These are phyloP conservation scores for Brachyptera risi DNA, from an alignment of 2,888 invertebrate species.

Conservation along the genomic window DNA sequence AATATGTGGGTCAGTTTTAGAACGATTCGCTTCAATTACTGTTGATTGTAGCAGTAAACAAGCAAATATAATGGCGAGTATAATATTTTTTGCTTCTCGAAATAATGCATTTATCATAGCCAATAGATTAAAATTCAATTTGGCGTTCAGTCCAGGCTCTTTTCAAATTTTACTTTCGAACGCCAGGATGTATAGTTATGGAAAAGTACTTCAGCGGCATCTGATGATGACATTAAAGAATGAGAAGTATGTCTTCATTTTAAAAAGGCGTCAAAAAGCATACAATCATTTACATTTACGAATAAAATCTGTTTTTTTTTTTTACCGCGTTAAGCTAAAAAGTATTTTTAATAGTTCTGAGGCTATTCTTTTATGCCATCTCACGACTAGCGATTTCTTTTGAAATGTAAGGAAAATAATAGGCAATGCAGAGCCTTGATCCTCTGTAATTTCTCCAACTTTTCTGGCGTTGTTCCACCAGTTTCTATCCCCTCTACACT, in stretches of 20 bases:
- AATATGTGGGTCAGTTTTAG: no score
- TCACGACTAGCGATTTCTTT: slow-evolving; percentile 12
- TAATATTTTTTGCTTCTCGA: no score
- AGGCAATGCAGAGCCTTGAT: slow-evolving; percentile 21
- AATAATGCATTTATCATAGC: no score
- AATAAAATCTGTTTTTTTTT: slow-evolving; percentile 12
- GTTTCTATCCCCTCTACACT: background rate
- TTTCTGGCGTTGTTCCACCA: slow-evolving; percentile 24
- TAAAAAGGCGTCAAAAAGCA: background rate
- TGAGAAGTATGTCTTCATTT: background rate
- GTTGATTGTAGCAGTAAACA: no score
- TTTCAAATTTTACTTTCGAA: no score
- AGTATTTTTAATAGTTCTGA: background rate
- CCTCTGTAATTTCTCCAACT: slow-evolving; percentile 24
- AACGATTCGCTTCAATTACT: no score
- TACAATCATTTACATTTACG: background rate
- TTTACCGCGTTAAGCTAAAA: slow-evolving; percentile 4
- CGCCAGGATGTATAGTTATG: no score
- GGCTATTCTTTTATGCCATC: slow-evolving; percentile 2
- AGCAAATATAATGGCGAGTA: no score
- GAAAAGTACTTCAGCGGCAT: no score
- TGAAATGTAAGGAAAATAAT: slow-evolving; percentile 25
- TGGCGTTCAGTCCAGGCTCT: no score
- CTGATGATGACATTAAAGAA: no score
- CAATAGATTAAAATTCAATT: slow-evolving; percentile 2